Percentiles rank a stretch among this genome's conserved stretches.
phyloP scores from a whole-genome alignment of 2,113 vertebrate species.

The Gopherus evgoodei region DNA sequence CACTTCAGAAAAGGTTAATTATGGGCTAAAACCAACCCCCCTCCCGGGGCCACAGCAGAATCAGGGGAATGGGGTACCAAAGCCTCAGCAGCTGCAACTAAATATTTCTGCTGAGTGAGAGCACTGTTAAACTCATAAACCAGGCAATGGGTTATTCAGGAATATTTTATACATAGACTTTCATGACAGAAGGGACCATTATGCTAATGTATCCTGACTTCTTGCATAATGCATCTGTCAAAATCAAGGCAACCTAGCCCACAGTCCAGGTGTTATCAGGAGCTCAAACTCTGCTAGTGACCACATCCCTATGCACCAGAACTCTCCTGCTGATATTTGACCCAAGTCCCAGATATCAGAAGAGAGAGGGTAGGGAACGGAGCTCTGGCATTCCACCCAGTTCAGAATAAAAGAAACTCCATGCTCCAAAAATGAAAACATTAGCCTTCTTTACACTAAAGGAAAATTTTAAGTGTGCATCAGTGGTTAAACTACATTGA shows the following conservation, averaged over 20 bases:
- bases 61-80: not conserved
- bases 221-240: not conserved
- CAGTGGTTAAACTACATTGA: accelerated
- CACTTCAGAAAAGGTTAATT: not conserved
- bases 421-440: not conserved
- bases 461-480: not conserved
- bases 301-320: not conserved
- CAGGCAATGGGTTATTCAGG: not conserved
- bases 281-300: not conserved
- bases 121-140: not conserved
- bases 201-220: not conserved
- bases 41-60: too few species aligned
- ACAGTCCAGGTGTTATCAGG: not conserved
- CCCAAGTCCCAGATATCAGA: not conserved
- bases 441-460: not conserved
- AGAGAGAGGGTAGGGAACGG: not conserved
- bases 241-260: not conserved
- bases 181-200: not conserved
- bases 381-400: not conserved
- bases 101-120: not conserved
- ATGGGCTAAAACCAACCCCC: not conserved
- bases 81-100: not conserved
- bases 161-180: not conserved
- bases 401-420: not conserved
- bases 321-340: not conserved